phyloP scores from a whole-genome alignment of 1,140 invertebrate genomes.

The Parasteatoda tepidariorum region DNA sequence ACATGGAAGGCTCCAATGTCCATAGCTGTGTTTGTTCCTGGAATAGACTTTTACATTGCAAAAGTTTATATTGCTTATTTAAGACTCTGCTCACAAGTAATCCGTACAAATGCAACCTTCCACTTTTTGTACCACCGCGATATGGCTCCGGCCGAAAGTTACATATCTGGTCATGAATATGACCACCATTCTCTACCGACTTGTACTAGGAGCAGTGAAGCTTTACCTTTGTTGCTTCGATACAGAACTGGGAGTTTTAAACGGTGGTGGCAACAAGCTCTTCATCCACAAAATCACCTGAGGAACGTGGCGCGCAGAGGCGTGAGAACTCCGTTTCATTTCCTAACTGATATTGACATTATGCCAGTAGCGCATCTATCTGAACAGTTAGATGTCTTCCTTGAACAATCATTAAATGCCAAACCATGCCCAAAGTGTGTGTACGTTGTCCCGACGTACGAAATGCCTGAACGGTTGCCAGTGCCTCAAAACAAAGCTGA shows the following conservation, averaged over 20 bases:
- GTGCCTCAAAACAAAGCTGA: conserved; percentile 84
- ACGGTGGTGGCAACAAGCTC: conserved; percentile 60
- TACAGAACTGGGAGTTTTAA: conserved; percentile 39
- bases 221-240: conserved; percentile 29
- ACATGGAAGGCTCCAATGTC: conserved; percentile 90
- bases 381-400: conserved; percentile 73
- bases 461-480: conserved; percentile 80
- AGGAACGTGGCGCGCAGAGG: conserved; percentile 67
- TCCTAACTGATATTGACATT: conserved; percentile 69
- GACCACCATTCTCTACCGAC: conserved; percentile 35
- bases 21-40: conserved; percentile 83
- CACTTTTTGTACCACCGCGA: conserved; percentile 77
- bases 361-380: conserved; percentile 66
- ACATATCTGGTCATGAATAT: neutral
- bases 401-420: conserved; percentile 74
- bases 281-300: conserved; percentile 70
- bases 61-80: conserved; percentile 78
- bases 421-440: conserved; percentile 75
- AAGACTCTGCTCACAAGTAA: conserved; percentile 78
- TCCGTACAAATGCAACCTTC: conserved; percentile 78
- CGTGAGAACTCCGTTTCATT: conserved; percentile 65
- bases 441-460: conserved; percentile 93
- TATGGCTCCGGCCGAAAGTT: conserved; percentile 65
- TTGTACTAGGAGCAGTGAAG: conserved; percentile 27
- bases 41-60: conserved; percentile 69